Conservation (phyloP, 2,113 vertebrate genomes). For the Antechinus flavipes region DNA sequence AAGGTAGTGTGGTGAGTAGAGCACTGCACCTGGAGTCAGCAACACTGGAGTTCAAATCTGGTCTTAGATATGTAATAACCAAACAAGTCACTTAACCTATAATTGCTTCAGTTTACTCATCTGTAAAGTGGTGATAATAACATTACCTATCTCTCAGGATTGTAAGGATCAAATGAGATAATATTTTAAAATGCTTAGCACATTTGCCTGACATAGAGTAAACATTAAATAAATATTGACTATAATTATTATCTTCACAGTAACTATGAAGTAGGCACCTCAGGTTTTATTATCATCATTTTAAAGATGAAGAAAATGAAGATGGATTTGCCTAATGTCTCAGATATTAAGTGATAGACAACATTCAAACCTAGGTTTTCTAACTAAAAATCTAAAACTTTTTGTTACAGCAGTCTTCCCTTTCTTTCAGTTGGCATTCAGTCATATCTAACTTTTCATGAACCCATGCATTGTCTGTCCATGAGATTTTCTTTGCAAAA, state of each 20-base stretch:
- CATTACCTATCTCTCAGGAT: too few relatives aligned
- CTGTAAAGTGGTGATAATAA: too few relatives aligned
- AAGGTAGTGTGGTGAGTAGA: too few relatives aligned
- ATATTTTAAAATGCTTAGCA: neutral
- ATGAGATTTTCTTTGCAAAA: neutral
- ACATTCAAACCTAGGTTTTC: neutral
- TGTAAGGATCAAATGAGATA: neutral
- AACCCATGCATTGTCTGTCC: neutral
- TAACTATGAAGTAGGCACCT: neutral
- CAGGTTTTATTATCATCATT: neutral
- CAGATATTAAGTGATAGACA: neutral
- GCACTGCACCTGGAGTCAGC: too few relatives aligned
- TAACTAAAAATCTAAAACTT: neutral
- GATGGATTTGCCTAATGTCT: neutral
- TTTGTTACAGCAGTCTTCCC: neutral
- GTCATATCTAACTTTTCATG: neutral
- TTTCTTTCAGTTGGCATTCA: neutral
- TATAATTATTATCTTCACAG: neutral
- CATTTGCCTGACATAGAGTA: neutral
- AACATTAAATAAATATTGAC: neutral
- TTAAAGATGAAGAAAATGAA: neutral
- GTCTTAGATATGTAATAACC: too few relatives aligned
- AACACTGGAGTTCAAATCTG: too few relatives aligned
- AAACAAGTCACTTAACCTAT: too few relatives aligned
- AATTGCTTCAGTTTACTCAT: too few relatives aligned